Evolutionary conservation across 2,113 vertebrate species (phyloP), one percentile per base, ranked within the genome.

Genomic region (Sebastes schlegelii): DNA sequence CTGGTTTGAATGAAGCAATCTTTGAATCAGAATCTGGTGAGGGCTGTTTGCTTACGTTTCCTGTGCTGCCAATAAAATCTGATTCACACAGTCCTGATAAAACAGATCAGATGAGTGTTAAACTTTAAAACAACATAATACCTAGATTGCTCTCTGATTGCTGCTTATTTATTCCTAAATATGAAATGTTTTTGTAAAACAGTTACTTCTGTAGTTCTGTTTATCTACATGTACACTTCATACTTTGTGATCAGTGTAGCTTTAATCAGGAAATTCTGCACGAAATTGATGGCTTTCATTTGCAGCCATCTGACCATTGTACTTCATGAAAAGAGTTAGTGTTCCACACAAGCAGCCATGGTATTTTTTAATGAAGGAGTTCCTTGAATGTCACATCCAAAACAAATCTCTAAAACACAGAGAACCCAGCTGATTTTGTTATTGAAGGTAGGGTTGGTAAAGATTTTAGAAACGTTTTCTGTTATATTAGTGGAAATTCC

Each of bases 21-120:
- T 67, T 23, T 71, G 21, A 19, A 17, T 16, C 2, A 26, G 16
- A 42, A 67, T 58, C 40, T 74, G 64, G 14, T 74, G 70, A 69
- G 11, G 21, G 21, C 45, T 26, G 65, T 77, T 57, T 63, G 23
- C 4, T 40, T 12, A 19, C 49, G 21, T 48, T 26, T 12, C 19
- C 8, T 6, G 4, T 8, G 13, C 11, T 68, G 19, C 17, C 63
- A 26, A 1, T 52, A 11, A n/a, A 12, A 46, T n/a, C 14, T 14
- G 48, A 61, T 6, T 2, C 48, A 23, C 49, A 40, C 58, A 72
- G 51, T 7, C 51, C 19, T n/a, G 8, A 71, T 26, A 12, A 34
- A 65, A 34, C 6, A 49, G 65, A 60, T 51, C 10, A 21, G 42
- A n/a, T 7, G 3, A 60, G 12, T 34, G 9, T 58, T 14, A 48